Conservation (phyloP, 2,888 invertebrate genomes). For the Lithophane semibrunnea region DNA sequence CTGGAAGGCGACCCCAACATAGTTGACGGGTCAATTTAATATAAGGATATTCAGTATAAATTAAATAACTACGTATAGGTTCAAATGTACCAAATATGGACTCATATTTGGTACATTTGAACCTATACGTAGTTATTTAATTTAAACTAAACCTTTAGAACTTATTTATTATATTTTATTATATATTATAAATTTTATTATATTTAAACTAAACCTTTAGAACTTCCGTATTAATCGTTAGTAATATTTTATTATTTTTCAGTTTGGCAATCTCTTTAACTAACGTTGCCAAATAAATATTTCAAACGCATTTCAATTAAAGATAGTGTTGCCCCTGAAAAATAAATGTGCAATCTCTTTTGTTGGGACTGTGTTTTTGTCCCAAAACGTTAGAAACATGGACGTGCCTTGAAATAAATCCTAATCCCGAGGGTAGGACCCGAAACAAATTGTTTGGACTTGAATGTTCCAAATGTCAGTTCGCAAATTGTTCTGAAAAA, state of each 20-base stretch:
- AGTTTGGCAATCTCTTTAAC: constrained; percentile 17
- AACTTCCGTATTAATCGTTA: background rate
- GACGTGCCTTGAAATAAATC: constrained; percentile 42
- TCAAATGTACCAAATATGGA: too few relatives aligned
- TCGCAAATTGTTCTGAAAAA: constrained; percentile 1
- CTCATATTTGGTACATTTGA: background rate
- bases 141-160: too few relatives aligned
- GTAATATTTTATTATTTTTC: background rate
- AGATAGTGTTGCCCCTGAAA: constrained; percentile 38
- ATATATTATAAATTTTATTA: too few relatives aligned
- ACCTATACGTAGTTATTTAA: background rate
- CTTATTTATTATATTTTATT: too few relatives aligned
- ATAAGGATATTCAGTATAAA: too few relatives aligned
- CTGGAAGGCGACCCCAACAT: too few relatives aligned
- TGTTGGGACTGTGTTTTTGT: constrained; percentile 11
- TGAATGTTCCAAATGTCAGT: background rate
- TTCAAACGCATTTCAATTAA: constrained; percentile 18
- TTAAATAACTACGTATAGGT: too few relatives aligned
- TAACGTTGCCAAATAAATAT: constrained; percentile 9
- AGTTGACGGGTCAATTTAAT: too few relatives aligned
- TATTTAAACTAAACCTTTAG: too few relatives aligned
- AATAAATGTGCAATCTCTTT: constrained; percentile 52
- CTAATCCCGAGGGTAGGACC: constrained; percentile 25
- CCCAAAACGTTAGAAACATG: background rate
- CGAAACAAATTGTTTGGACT: constrained; percentile 35